Evolutionary conservation across 35 echinoderm and acorn worm genomes (phyloP), one percentile per base, ranked within the genome.

Genomic region (Holothuria glaberrima): DNA sequence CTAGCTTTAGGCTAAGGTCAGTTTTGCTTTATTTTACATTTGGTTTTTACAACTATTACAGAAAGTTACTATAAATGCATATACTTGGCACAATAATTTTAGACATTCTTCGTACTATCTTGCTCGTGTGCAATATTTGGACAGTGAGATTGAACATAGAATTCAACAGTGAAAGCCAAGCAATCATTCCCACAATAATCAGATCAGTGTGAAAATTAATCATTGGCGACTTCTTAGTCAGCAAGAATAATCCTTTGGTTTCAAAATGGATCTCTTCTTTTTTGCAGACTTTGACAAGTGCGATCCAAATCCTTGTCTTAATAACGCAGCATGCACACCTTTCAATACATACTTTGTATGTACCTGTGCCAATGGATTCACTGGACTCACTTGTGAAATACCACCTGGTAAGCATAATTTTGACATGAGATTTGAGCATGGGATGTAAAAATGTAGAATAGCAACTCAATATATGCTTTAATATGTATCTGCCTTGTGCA

Each of bases 281-380:
- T 14, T 54, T 54, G 50, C 57, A 84, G 80, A 58, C 33, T n/a
- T 31, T 63, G 33, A 84, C 80, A 12, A 12, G 0, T 84, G 80
- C 61, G 46, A 35, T 22, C 80, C 56, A 59, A 84, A 84, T 36
- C 80, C 80, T 19, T 84, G 80, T 62, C 2, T 20, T 9, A 84
- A 84, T 56, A 84, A 48, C 30, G 80, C 80, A 29, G 54, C 16
- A 32, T 84, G 80, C 57, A 84, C 80, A 26, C 30, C 80, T 61
- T 63, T 84, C 80, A 84, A 84, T 56, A 84, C 80, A 58, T 84
- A 84, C 56, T 84, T 61, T 61, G 80, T 84, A n/a, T 84, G 80
- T 32, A 61, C 80, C 24, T 84, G 80, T 38, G 80, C 31, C 19
- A 46, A 46, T 56, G 80, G 80, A 62, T 84, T 62, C 30, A 84